phyloP scores from a whole-genome alignment of 2,888 invertebrate species.

The Ornithoptera alexandrae region DNA sequence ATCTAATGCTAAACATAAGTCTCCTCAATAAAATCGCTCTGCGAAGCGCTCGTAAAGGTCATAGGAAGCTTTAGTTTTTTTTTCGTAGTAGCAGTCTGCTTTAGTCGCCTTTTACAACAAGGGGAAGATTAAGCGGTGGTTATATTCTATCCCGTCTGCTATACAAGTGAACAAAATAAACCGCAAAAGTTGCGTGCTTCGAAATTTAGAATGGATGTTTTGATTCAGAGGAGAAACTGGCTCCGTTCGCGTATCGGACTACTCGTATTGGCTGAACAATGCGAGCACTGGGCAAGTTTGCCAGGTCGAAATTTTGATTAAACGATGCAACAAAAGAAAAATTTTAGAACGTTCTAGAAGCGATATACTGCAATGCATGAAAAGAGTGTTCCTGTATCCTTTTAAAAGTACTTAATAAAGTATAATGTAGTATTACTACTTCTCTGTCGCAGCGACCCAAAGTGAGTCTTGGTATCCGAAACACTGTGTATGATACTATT shows the following conservation, averaged over 20 bases:
- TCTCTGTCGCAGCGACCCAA: no score
- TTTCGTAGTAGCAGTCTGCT: no score
- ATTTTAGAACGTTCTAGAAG: background rate
- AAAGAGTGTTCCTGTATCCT: background rate
- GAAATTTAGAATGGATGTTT: conserved; percentile 1
- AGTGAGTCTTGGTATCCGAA: no score
- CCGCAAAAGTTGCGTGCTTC: background rate
- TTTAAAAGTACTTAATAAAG: background rate
- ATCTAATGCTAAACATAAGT: no score
- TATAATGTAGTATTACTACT: no score
- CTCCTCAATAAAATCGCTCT: no score
- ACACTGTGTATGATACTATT: no score
- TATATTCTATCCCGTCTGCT: no score
- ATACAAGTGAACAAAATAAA: background rate
- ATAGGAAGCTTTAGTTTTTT: no score
- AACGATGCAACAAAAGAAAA: conserved; percentile 3
- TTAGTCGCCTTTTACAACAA: no score
- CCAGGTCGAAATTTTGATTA: background rate
- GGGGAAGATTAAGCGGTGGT: no score
- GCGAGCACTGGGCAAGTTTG: background rate
- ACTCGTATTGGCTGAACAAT: background rate
- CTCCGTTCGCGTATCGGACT: background rate
- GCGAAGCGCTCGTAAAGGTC: no score
- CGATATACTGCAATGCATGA: conserved; percentile 1
- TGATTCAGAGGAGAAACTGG: background rate